A percentile compares a stretch with the other conserved stretches of the same genome.
These are phyloP conservation scores for Poeciliopsis infans DNA, from an alignment of 2,797 vertebrate genomes.

Conservation along the genomic window DNA sequence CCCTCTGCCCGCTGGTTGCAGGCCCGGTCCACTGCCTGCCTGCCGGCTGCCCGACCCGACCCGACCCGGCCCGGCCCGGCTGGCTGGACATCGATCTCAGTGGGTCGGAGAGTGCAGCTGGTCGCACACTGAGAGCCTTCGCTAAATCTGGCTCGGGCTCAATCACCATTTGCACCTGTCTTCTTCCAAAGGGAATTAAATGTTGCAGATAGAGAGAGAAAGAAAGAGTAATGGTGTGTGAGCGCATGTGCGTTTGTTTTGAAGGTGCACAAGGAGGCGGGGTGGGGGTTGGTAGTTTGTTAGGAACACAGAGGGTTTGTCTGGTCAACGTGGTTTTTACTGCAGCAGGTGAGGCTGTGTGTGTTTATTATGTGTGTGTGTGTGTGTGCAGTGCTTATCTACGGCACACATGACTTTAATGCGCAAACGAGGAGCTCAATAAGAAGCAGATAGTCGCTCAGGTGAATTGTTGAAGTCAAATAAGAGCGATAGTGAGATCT, in stretches of 20 bases:
- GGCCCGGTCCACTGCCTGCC: conserved; percentile 59
- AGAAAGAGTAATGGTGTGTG: conserved; percentile 81
- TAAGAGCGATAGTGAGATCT: conserved; percentile 32
- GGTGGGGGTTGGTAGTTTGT: conserved; percentile 26
- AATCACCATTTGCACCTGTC: conserved; percentile 82
- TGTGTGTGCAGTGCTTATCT: conserved; percentile 48
- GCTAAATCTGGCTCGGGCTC: conserved; percentile 80
- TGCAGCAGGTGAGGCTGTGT: conserved; percentile 58
- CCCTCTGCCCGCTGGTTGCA: conserved; percentile 74
- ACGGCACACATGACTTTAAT: conserved; percentile 43
- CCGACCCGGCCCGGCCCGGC: conserved; percentile 65
- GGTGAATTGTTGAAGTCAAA: conserved; percentile 36
- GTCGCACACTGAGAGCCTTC: conserved; percentile 85
- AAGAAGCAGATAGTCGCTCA: conserved; percentile 34
- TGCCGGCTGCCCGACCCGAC: conserved; percentile 67
- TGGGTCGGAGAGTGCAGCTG: conserved; percentile 88
- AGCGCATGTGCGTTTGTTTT: conserved; percentile 56
- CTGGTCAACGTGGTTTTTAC: conserved; percentile 48
- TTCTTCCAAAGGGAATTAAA: conserved; percentile 81
- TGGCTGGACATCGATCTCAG: conserved; percentile 89
- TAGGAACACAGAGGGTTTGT: conserved; percentile 46
- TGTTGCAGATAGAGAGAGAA: conserved; percentile 78
- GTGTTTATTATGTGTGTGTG: conserved; percentile 18
- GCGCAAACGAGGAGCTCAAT: conserved; percentile 40
- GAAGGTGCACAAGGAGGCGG: conserved; percentile 40